A percentile compares a stretch with the other conserved stretches of the same genome.
These are phyloP conservation scores for Neodiprion virginianus DNA, from an alignment of 1,140 invertebrate genomes.

Conservation along the genomic window DNA sequence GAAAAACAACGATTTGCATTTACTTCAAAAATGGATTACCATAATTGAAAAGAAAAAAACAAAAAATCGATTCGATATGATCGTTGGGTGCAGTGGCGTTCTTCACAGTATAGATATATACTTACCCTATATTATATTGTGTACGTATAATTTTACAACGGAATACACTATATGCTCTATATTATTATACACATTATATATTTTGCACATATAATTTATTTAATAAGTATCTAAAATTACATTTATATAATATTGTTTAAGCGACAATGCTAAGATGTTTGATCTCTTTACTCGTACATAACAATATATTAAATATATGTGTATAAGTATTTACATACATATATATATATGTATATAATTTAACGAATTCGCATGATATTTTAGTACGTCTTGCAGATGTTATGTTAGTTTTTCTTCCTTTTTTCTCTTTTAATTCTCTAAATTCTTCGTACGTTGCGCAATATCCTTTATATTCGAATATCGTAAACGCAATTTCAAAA, in stretches of 20 bases:
- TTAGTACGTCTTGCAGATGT: slow-evolving; percentile 27
- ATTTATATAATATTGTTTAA: slow-evolving; percentile 34
- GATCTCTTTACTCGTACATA: slow-evolving; percentile 46
- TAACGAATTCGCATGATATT: slow-evolving; percentile 28
- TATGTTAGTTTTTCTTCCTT: slow-evolving; percentile 14
- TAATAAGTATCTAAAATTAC: slow-evolving; percentile 30
- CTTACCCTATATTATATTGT: neutral
- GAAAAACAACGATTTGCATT: neutral
- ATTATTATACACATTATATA: neutral
- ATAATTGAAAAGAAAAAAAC: neutral
- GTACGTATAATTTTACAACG: slow-evolving; percentile 3
- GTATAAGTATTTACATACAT: slow-evolving; percentile 26
- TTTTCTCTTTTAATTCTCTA: neutral
- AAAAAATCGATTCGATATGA: neutral
- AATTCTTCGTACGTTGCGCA: neutral
- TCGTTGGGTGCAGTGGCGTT: neutral
- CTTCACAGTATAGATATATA: neutral
- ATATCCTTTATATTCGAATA: neutral
- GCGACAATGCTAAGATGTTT: slow-evolving; percentile 44
- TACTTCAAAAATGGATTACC: neutral
- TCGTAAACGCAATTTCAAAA: neutral
- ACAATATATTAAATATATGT: slow-evolving; percentile 15
- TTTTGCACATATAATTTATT: slow-evolving; percentile 30
- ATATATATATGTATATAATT: slow-evolving; percentile 22
- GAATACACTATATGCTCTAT: neutral